Conservation (phyloP, 2,888 invertebrate species). For the Polydrusus pterygomalis region DNA sequence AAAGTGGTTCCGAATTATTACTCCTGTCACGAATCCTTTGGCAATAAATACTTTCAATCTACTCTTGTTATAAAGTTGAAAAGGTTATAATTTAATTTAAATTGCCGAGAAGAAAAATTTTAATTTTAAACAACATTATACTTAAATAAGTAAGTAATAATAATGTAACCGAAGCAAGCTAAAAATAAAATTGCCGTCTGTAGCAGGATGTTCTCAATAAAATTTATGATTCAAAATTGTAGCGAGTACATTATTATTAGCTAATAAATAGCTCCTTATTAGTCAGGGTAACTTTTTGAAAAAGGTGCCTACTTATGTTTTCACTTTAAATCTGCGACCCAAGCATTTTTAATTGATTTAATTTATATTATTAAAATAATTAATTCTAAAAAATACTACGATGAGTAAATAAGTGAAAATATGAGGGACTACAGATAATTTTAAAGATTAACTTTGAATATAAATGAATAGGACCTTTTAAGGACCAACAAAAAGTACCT, state of each 20-base stretch:
- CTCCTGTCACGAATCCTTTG: no score
- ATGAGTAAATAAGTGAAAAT: not conserved
- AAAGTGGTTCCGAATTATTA: no score
- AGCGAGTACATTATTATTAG: slow-evolving; percentile 21
- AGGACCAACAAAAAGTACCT: no score
- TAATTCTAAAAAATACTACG: not conserved
- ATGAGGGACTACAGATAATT: not conserved
- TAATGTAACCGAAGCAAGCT: not conserved
- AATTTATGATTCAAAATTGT: slow-evolving; percentile 32
- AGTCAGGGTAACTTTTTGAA: slow-evolving; percentile 11
- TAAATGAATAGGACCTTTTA: no score
- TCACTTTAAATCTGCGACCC: slow-evolving; percentile 13
- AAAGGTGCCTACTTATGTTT: not conserved
- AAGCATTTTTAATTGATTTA: slow-evolving; percentile 20
- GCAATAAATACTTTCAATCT: no score
- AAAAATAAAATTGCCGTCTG: not conserved
- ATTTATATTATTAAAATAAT: slow-evolving; percentile 34
- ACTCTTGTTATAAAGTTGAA: no score
- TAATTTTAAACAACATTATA: slow-evolving; percentile 1
- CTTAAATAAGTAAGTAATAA: slow-evolving; percentile 1
- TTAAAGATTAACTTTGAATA: no score
- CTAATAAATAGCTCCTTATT: slow-evolving; percentile 28
- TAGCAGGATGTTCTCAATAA: slow-evolving; percentile 20
- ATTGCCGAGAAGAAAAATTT: not conserved
- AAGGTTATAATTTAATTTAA: not conserved